Evolutionary conservation across 2,113 vertebrate genomes (phyloP), one percentile per base, ranked within the genome.

Genomic region (Zootoca vivipara): DNA sequence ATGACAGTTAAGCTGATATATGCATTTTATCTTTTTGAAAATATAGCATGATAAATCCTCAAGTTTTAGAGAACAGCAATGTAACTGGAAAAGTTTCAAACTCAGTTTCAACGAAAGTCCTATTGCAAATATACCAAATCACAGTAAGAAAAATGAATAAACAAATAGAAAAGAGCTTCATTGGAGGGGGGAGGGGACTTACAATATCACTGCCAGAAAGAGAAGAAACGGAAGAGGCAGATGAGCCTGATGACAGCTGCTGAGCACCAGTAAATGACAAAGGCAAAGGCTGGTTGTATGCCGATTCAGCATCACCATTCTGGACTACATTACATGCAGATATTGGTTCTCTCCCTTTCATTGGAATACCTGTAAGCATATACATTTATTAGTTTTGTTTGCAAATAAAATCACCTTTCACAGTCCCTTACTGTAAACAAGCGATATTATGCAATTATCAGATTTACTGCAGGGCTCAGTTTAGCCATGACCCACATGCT

Each of bases 131-230:
- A 8, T 64, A 12, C 35, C 40, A 24, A 42, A 75, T 33, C 46
- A 58, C 28, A 42, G 3, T 65, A 65, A 65, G 2, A 81, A 64
- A 35, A 65, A 82, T 18, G 33, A 3, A 33, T 18, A 72, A 33
- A 64, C 24, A 12, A 81, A 16, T 56, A 77, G 28, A 65, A 26
- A 82, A 15, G n/a, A 62, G 65, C 46, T 20, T 62, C 9, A 7
- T 82, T 78, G 81, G 91, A 90, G 80, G 56, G 64, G 89, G 85
- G 84, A 89, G 77, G 16, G 22, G 72, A 92, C 98, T 97, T 97
- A 99, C 99, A 18, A 99, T 98, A 94, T 99, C 99, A 88, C 98
- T 99, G 89, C 98, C 96, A 0, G 99, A 99, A 78, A 98, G 98
- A 0, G 99, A 99, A 52, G 99, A 99, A 56, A 98, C 97, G 0